Conservation (phyloP, 2,797 vertebrate species). For the Tragelaphus eurycerus region DNA sequence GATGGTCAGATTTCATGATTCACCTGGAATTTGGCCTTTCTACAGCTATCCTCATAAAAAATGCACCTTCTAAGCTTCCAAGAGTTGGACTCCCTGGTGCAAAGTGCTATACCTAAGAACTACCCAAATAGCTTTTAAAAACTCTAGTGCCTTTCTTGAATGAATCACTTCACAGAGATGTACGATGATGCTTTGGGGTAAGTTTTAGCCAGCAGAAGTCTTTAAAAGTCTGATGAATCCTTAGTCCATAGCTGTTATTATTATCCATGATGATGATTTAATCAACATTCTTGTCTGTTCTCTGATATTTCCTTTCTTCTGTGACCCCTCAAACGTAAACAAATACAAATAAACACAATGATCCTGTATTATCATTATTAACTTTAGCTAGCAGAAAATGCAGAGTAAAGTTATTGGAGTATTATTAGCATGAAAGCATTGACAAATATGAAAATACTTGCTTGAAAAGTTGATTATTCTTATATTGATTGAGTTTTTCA, state of each 20-base stretch:
- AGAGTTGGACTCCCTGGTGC: rapidly evolving
- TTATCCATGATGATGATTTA: background rate
- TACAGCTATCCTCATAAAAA: background rate
- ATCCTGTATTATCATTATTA: background rate
- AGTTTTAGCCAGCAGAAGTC: background rate
- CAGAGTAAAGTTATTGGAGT: background rate
- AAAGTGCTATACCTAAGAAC: background rate
- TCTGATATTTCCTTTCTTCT: background rate
- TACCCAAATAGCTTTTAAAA: background rate
- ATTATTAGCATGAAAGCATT: background rate
- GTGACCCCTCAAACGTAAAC: background rate
- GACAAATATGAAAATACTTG: slow-evolving; percentile 10
- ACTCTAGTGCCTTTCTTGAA: background rate
- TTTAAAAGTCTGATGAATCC: background rate
- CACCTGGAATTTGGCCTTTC: background rate
- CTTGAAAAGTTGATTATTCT: background rate
- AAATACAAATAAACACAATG: background rate
- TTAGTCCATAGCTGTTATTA: background rate
- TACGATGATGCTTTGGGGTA: background rate
- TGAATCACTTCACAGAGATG: background rate
- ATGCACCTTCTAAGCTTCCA: background rate
- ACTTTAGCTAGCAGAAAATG: background rate
- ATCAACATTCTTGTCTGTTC: background rate
- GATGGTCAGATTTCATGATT: background rate
- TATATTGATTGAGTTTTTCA: background rate